phyloP scores from a whole-genome alignment of 2,113 vertebrate species.

The Sceloporus undulatus region DNA sequence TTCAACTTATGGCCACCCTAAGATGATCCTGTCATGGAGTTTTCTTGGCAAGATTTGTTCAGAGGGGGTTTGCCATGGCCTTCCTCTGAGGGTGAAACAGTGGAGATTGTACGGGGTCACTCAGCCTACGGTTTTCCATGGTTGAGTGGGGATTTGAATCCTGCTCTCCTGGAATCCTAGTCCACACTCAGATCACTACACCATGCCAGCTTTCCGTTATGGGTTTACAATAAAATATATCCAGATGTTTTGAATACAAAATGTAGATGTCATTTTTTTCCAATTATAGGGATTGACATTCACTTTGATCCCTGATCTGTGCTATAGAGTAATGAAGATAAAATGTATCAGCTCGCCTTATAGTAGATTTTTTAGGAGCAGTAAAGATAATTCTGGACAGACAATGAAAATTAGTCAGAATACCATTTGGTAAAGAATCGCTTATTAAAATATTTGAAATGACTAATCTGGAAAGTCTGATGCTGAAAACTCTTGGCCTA shows the following conservation, averaged over 20 bases:
- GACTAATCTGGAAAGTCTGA: not conserved
- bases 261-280: not conserved
- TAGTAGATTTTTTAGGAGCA: constrained; percentile 6
- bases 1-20: too few relatives aligned
- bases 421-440: constrained; percentile 4
- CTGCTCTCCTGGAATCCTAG: too few relatives aligned
- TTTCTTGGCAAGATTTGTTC: too few relatives aligned
- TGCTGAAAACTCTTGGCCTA: not conserved
- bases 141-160: too few relatives aligned
- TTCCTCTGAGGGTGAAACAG: too few relatives aligned
- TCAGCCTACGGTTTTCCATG: too few relatives aligned
- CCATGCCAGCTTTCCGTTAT: not conserved
- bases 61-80: too few relatives aligned
- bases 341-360: not conserved
- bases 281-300: not conserved
- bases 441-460: not conserved
- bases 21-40: too few relatives aligned
- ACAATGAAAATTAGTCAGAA: constrained; percentile 1
- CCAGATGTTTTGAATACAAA: not conserved
- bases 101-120: too few relatives aligned
- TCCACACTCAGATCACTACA: too few relatives aligned
- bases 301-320: not conserved
- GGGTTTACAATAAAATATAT: not conserved
- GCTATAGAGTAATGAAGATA: not conserved
- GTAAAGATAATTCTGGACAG: not conserved